These are phyloP conservation scores for Centroberyx gerrardi DNA, from an alignment of 2,797 vertebrate genomes.

Conservation along the genomic window DNA sequence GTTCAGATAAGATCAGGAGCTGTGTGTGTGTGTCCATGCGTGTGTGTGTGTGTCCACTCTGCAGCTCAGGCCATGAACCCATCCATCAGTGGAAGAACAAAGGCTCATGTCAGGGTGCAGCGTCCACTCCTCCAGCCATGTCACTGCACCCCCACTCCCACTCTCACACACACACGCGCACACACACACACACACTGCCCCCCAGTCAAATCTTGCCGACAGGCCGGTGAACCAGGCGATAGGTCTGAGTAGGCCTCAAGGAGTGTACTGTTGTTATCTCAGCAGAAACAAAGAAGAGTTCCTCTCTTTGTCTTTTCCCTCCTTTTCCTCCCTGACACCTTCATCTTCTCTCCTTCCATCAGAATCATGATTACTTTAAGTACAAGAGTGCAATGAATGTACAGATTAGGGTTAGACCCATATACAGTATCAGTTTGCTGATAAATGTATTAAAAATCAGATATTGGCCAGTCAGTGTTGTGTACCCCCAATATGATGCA, in stretches of 20 bases:
- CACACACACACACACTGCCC: constrained; percentile 12
- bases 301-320: not conserved
- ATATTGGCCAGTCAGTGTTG: too few relatives aligned
- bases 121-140: constrained; percentile 83
- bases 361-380: too few relatives aligned
- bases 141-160: constrained; percentile 59
- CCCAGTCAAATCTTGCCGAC: constrained; percentile 62
- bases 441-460: too few relatives aligned
- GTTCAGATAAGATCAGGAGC: constrained; percentile 88
- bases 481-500: too few relatives aligned
- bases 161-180: constrained; percentile 17
- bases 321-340: not conserved
- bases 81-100: constrained; percentile 92
- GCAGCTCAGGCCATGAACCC: constrained; percentile 79
- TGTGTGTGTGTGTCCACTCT: constrained; percentile 78
- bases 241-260: constrained; percentile 57
- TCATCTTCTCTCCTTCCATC: not conserved
- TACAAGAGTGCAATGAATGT: too few relatives aligned
- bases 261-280: constrained; percentile 50
- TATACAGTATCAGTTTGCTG: too few relatives aligned
- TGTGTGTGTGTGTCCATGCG: constrained; percentile 47
- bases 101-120: constrained; percentile 87
- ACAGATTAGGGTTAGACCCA: too few relatives aligned
- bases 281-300: constrained; percentile 19
- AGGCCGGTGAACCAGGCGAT: constrained; percentile 45